phyloP scores from a whole-genome alignment of 2,888 invertebrate species.

The Microplitis deprimator region DNA sequence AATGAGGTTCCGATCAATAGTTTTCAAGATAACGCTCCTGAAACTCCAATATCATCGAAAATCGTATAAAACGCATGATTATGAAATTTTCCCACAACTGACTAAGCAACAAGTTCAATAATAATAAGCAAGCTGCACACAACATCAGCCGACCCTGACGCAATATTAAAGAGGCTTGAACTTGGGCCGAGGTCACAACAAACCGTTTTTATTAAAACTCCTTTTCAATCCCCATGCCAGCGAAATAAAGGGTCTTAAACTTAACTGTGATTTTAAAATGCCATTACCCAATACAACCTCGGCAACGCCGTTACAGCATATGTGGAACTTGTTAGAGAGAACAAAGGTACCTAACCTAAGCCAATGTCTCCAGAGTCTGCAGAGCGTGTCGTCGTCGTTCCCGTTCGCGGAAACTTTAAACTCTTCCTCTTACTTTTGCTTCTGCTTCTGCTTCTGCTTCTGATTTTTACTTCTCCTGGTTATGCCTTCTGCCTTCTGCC shows the following conservation, averaged over 20 bases:
- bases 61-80: too few species aligned
- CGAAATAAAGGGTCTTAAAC: neutral
- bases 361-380: slow-evolving; percentile 19
- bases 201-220: neutral
- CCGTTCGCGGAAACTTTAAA: slow-evolving; percentile 48
- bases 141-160: neutral
- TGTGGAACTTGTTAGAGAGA: neutral
- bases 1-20: too few species aligned
- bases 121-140: too few species aligned
- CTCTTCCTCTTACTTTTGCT: too few species aligned
- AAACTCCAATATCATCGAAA: too few species aligned
- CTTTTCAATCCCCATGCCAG: neutral
- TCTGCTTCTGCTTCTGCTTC: too few species aligned
- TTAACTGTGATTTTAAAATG: neutral
- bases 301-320: neutral
- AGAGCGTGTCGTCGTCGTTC: slow-evolving; percentile 17
- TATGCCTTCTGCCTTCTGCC: too few species aligned
- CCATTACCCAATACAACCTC: neutral
- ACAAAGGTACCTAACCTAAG: slow-evolving; percentile 17
- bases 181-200: neutral
- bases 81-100: too few species aligned
- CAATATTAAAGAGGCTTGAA: neutral
- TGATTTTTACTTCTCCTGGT: too few species aligned
- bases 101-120: too few species aligned
- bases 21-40: too few species aligned